These are phyloP conservation scores for Drosophila leonis DNA, from an alignment of 2,888 invertebrate genomes.

Conservation along the genomic window DNA sequence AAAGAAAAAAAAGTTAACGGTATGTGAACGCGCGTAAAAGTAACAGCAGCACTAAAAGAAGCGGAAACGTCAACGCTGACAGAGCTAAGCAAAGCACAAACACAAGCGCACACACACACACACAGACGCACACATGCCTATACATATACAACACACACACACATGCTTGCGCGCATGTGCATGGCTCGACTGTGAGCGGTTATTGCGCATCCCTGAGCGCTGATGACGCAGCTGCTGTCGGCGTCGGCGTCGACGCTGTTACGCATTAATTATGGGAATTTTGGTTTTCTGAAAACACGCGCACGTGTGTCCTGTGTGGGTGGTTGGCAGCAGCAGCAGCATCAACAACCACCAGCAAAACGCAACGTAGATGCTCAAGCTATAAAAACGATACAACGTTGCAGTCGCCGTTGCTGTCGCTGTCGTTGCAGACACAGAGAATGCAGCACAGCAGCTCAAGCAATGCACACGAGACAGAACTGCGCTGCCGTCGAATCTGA, in stretches of 20 bases:
- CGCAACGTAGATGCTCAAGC: slow-evolving; percentile 5
- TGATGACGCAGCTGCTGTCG: slow-evolving; percentile 41
- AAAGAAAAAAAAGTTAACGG: slow-evolving; percentile 36
- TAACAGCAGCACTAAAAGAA: slow-evolving; percentile 25
- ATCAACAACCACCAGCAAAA: slow-evolving; percentile 22
- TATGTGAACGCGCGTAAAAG: slow-evolving; percentile 29
- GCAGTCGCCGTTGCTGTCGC: background rate
- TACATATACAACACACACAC: background rate
- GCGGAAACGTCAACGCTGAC: slow-evolving; percentile 28
- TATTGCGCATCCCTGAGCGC: slow-evolving; percentile 43
- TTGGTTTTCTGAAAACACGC: slow-evolving; percentile 33
- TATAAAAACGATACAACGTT: slow-evolving; percentile 5
- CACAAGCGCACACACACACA: background rate
- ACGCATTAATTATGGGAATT: slow-evolving; percentile 75
- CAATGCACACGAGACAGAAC: slow-evolving; percentile 13
- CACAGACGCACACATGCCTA: background rate
- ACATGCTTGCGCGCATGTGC: background rate
- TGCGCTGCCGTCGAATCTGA: slow-evolving; percentile 6
- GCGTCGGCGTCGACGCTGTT: slow-evolving; percentile 39
- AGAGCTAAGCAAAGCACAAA: slow-evolving; percentile 24
- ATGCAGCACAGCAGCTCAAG: slow-evolving; percentile 26
- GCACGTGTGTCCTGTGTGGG: slow-evolving; percentile 33
- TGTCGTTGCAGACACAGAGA: background rate
- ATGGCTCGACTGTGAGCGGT: slow-evolving; percentile 13
- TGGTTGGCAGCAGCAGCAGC: slow-evolving; percentile 7